These are phyloP conservation scores for Rhagonycha fulva DNA, from an alignment of 2,888 invertebrate genomes.

Conservation along the genomic window DNA sequence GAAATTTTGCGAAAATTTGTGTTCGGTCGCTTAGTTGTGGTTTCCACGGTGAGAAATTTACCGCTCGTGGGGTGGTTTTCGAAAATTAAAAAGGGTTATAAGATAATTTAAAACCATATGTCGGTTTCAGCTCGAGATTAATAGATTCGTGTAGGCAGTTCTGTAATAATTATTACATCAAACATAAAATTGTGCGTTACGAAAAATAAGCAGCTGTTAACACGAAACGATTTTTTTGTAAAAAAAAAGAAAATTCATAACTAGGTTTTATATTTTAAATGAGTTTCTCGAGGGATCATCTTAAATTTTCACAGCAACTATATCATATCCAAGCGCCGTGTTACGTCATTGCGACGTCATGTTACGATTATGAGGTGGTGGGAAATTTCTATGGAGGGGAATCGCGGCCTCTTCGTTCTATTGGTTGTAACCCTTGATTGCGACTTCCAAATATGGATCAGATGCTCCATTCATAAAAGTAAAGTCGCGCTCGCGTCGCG, in stretches of 20 bases:
- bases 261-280: not conserved
- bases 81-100: not conserved
- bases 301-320: constrained; percentile 24
- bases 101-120: not conserved
- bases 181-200: not conserved
- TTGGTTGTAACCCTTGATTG: constrained; percentile 60
- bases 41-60: not conserved
- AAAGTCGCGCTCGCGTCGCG: constrained; percentile 70
- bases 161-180: not conserved
- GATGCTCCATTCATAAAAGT: constrained; percentile 84
- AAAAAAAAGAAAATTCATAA: not conserved
- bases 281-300: constrained; percentile 5
- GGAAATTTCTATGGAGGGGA: constrained; percentile 42
- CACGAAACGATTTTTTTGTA: not conserved
- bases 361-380: constrained; percentile 38
- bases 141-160: not conserved
- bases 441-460: constrained; percentile 86
- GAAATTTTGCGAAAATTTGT: not conserved
- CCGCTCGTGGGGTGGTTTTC: not conserved
- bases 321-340: constrained; percentile 41
- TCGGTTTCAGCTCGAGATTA: not conserved
- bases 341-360: constrained; percentile 54
- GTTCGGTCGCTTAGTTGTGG: not conserved
- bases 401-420: constrained; percentile 51
- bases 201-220: not conserved